Evolutionary conservation across 2,888 invertebrate genomes (phyloP), one percentile per base, ranked within the genome.

Genomic region (Plagiodera versicolora): DNA sequence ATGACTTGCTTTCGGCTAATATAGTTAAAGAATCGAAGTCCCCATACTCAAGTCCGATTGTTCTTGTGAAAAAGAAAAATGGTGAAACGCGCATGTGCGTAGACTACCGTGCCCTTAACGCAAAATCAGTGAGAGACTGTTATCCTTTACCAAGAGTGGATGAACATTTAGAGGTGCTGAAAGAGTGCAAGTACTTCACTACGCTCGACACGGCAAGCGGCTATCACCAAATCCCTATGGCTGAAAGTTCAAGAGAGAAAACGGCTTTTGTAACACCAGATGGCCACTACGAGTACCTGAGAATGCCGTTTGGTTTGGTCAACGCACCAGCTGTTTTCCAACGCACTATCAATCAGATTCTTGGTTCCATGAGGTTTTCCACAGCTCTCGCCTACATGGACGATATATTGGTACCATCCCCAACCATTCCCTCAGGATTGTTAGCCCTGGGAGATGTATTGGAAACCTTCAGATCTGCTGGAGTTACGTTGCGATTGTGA

Each of bases 231-330:
- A 30, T 58, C 17, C 51, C 52, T 4, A 28, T 58, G 20, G 14
- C 45, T 10, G 17, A 46, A 1, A 66, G 68, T 1, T 72, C 72
- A 16, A 68, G 70, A 10, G 58, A 62, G 3, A 75, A 74, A 50
- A 78, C 74, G 0, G 76, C 72, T 1, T 73, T 75, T 54, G 65
- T 70, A 8, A 77, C 73, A 1, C 73, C 72, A 1, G 74, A 75
- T 24, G 75, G 75, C 5, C 67, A 76, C n/a, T 77, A 68, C 55
- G 74, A 78, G 67, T 75, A 72, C 54, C 49, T 69, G 6, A 61
- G 69, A 3, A 72, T 77, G 72, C 73, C 75, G 5, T 66, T 66
- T 58, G 65, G 66, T 6, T 51, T 69, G n/a, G 60, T 44, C 1
- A 69, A 69, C 32, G 67, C 69, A 17, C 66, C 65, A 8, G 69